These are phyloP conservation scores for Paradoxurus hermaphroditus DNA, from an alignment of 2,113 vertebrate species.

Conservation along the genomic window DNA sequence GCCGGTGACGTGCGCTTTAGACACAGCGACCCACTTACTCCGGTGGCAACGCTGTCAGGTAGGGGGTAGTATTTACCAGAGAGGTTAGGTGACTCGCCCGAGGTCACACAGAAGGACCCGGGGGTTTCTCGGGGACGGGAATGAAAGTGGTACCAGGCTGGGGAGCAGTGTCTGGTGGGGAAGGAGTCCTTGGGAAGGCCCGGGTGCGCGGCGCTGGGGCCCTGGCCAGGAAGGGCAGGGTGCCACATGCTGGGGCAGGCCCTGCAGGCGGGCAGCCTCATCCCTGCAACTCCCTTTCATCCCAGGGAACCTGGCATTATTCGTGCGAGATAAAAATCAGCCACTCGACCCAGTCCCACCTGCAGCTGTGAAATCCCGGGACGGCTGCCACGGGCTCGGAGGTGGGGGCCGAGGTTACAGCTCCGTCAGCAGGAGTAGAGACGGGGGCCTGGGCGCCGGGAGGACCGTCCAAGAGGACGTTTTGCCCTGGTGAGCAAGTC, in stretches of 20 bases:
- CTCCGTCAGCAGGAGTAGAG: not conserved
- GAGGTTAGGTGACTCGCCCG: not conserved
- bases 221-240: not conserved
- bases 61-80: not conserved
- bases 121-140: not conserved
- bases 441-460: fast-evolving
- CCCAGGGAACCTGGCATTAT: slow-evolving; percentile 24
- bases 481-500: not conserved
- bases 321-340: slow-evolving; percentile 53
- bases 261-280: not conserved
- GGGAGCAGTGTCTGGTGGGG: not conserved
- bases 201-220: not conserved
- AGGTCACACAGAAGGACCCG: not conserved
- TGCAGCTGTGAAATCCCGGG: not conserved
- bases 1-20: fast-evolving
- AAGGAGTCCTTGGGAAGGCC: not conserved
- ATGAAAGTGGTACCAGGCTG: fast-evolving
- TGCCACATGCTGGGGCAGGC: not conserved
- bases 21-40: fast-evolving
- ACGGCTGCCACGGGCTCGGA: not conserved
- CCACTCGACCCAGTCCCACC: not conserved
- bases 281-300: slow-evolving; percentile 47
- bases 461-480: not conserved
- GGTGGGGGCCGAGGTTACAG: not conserved
- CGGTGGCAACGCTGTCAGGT: too few relatives aligned